phyloP scores from a whole-genome alignment of 2,888 invertebrate genomes.

The Microdon myrmicae region DNA sequence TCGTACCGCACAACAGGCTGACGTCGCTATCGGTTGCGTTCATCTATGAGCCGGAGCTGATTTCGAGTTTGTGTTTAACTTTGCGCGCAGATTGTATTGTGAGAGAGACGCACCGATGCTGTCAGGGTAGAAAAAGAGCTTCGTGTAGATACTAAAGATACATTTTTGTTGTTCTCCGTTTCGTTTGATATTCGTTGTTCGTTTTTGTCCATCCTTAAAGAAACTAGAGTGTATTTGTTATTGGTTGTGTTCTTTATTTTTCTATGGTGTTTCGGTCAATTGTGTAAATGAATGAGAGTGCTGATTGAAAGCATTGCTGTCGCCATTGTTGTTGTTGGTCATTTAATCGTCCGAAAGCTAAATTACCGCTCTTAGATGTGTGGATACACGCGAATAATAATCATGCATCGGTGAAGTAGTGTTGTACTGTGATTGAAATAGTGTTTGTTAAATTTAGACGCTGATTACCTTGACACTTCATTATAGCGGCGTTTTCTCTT shows the following conservation, averaged over 20 bases:
- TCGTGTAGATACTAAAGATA: slow-evolving; percentile 19
- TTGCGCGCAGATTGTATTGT: slow-evolving; percentile 46
- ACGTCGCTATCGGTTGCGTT: slow-evolving; percentile 48
- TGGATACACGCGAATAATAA: too few species aligned
- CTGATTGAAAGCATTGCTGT: too few species aligned
- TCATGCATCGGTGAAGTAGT: too few species aligned
- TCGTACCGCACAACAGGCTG: slow-evolving; percentile 39
- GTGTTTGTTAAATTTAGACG: too few species aligned
- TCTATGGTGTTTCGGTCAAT: slow-evolving; percentile 14
- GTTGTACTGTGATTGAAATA: too few species aligned
- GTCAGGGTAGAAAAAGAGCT: slow-evolving; percentile 17
- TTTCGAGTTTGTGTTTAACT: slow-evolving; percentile 51
- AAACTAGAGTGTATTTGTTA: too few species aligned
- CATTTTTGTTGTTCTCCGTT: slow-evolving; percentile 12
- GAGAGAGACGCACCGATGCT: slow-evolving; percentile 29
- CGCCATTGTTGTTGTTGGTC: too few species aligned
- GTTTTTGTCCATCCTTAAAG: too few species aligned
- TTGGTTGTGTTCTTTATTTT: slow-evolving; percentile 1
- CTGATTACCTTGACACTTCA: too few species aligned
- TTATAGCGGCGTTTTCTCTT: too few species aligned
- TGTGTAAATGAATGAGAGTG: slow-evolving; percentile 39
- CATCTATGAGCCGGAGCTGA: slow-evolving; percentile 49
- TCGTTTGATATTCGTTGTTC: neutral
- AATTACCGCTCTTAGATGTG: too few species aligned
- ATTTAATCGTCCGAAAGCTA: too few species aligned